A percentile compares a stretch with the other conserved stretches of the same genome.
Evolutionary conservation across 2,113 vertebrate species (phyloP).

Genomic region (Sphaerodactylus townsendi): DNA sequence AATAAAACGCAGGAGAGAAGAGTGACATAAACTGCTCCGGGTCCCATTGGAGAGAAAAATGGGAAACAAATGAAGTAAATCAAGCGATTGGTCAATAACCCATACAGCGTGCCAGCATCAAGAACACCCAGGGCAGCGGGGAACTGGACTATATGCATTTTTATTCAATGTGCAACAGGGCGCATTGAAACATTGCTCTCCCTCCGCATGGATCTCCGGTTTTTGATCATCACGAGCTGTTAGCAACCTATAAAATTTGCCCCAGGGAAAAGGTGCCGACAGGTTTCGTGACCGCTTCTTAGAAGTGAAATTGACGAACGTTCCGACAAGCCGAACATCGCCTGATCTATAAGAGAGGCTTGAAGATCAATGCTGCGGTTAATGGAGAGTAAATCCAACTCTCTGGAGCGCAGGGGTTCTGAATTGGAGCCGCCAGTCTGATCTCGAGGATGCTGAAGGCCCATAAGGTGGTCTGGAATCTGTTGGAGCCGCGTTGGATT

Average conservation of each 20-base stretch:
- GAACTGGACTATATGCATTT: too few species aligned
- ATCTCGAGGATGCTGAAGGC: conserved; percentile 49
- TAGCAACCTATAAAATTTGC: too few species aligned
- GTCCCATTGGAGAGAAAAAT: too few species aligned
- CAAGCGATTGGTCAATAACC: too few species aligned
- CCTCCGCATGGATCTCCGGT: neutral
- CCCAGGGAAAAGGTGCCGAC: neutral
- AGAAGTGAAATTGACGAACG: neutral
- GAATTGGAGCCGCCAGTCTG: conserved; percentile 40
- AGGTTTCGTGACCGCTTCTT: neutral
- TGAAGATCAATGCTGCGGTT: neutral
- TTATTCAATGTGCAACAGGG: too few species aligned
- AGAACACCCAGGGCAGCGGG: too few species aligned
- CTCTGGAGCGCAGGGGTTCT: neutral
- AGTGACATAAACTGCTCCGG: too few species aligned
- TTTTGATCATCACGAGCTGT: too few species aligned
- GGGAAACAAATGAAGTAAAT: too few species aligned
- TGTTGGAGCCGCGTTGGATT: conserved; percentile 53
- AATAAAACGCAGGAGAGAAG: too few species aligned
- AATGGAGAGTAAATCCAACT: neutral
- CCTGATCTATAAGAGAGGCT: neutral
- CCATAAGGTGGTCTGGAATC: conserved; percentile 43
- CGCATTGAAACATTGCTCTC: neutral
- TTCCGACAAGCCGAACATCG: neutral
- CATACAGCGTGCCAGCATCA: too few species aligned